Base-by-base conservation (phyloP, 2,113 vertebrate genomes). In the Lethenteron reissneri region DNA sequence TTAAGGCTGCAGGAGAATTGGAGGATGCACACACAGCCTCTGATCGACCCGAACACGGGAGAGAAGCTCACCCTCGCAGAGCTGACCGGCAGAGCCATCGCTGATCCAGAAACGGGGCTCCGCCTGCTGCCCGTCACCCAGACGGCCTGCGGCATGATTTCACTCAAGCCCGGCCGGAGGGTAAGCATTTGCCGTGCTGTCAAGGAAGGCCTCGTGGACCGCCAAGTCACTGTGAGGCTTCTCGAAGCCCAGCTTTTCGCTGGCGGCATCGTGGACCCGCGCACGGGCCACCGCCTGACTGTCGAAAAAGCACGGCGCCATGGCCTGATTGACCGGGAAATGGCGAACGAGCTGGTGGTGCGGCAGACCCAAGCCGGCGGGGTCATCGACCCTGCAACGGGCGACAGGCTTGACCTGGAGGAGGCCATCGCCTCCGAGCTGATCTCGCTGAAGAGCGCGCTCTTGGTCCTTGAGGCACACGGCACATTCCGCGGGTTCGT, bases 161-260 rank as follows among this genome's bases (percentile, higher is more conserved):
- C 83, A 78, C 74, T 92, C 74, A 82, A 77, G 8, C 85, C 87
- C 0, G 87, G 87, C 69, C 82, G 80, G 72, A 86, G 87, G 71
- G 89, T 95, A 56, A 87, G 82, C 73, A 81, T 90, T 76, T 90
- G 90, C 78, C 83, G 80, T 7, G 91, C 90, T 0, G 76, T 88
- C 10, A 87, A 89, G 76, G 89, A 97, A 75, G 90, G 91, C 12
- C 80, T 95, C 56, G 85, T 92, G 68, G 92, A 95, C 74, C 81
- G 82, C 2, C 81, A 90, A 73, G 87, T 87, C 2, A 81, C 81
- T 0, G 72, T 84, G 56, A 81, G 87, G 74, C 73, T 96, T 25
- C 80, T 96, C 69, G 94, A 95, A 80, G 84, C 86, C 69, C 91
- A 95, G 6, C 83, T 99, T n/a, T 86, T 90, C 78, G 88, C 91